Evolutionary conservation across 2,797 vertebrate species (phyloP), one percentile per base, ranked within the genome.

Genomic region (Lemur catta): DNA sequence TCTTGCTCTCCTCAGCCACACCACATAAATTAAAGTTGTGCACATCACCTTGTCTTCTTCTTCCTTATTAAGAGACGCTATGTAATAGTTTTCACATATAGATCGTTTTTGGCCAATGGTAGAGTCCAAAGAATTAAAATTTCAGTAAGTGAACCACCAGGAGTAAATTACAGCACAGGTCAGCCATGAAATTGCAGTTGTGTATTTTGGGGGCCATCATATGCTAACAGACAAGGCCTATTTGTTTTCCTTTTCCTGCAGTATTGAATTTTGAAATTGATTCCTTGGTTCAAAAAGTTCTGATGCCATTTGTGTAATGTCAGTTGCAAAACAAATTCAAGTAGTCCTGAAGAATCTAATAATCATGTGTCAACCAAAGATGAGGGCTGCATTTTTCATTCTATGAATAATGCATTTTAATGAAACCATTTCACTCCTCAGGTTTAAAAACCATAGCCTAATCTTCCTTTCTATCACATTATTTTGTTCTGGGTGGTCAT

Each of bases 321-420:
- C 96, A 65, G 90, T 46, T 91, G 57, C 89, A 95, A 97, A 96
- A 97, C 89, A 96, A 92, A 95, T 76, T 91, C 93, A 94, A 69
- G 95, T 20, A 95, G 96, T 94, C 96, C 89, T 69, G 8, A 75
- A 61, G 89, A 95, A 89, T 93, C 97, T 84, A 96, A 85, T 96
- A 94, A 95, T 74, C 87, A 72, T 43, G 89, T 89, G 93, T 91
- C 98, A 98, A 72, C 94, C 72, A 81, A 85, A 96, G 67, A 28
- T 9, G 95, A 96, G 67, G 67, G 50, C 76, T 82, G 2, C 78
- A 48, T 94, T 96, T 97, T 82, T 96, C 97, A 93, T 52, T 9
- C 88, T 55, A 81, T 50, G 22, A 97, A 96, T 97, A 97, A 98
- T 46, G 79, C 46, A 95, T 96, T 97, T 96, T 95, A 80, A 94